A percentile compares a stretch with the other conserved stretches of the same genome.
Conservation (phyloP, 2,797 vertebrate genomes). For the Mormyrops attenuatus region DNA sequence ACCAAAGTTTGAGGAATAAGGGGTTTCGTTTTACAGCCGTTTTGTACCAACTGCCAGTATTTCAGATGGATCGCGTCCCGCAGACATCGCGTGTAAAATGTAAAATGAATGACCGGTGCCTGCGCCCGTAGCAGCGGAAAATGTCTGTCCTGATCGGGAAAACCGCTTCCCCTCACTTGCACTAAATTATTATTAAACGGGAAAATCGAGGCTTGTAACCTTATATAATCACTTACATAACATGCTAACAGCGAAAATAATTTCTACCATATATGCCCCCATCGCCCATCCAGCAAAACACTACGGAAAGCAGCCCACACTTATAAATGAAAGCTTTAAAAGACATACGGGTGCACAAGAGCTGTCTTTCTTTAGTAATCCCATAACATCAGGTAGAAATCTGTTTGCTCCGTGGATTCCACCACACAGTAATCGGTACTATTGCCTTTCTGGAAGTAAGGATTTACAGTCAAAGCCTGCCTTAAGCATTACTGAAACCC, state of each 20-base stretch:
- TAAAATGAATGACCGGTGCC: neutral
- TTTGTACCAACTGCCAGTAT: neutral
- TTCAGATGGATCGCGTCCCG: neutral
- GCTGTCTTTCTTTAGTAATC: neutral
- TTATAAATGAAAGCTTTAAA: neutral
- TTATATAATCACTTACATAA: neutral
- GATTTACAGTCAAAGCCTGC: neutral
- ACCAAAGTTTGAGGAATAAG: neutral
- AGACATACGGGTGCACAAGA: neutral
- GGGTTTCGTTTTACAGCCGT: neutral
- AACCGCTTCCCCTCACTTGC: neutral
- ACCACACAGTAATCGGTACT: slow-evolving; percentile 10
- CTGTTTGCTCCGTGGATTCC: neutral
- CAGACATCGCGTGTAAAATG: neutral
- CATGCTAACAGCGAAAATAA: neutral
- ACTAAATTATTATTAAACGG: neutral
- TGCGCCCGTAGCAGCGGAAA: neutral
- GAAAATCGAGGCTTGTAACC: neutral
- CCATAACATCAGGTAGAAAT: neutral
- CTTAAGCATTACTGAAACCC: neutral
- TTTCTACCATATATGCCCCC: neutral
- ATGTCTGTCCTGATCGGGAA: neutral
- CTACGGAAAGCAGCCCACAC: neutral
- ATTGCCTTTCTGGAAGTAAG: neutral
- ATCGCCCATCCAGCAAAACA: neutral